Conservation (phyloP, 2,797 vertebrate genomes). For the Amazona finschi region DNA sequence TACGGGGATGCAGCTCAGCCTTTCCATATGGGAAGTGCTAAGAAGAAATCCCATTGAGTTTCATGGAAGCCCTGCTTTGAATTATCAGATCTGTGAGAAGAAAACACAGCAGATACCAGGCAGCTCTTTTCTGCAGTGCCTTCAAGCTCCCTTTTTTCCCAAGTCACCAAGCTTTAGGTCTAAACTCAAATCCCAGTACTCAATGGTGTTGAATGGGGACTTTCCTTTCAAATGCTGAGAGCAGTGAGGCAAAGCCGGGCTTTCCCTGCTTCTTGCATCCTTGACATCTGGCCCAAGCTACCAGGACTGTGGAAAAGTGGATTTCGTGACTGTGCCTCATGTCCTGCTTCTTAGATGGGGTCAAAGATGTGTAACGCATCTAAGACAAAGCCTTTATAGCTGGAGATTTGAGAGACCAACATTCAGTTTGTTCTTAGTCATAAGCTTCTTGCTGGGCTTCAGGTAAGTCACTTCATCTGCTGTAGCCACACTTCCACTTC, state of each 20-base stretch:
- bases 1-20: background rate
- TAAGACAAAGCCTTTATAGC: background rate
- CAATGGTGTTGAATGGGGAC: background rate
- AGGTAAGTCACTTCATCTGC: background rate
- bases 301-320: background rate
- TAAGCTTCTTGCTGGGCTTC: background rate
- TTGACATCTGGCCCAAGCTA: background rate
- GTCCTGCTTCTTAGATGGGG: background rate
- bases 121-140: background rate
- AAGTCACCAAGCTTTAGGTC: background rate
- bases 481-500: background rate
- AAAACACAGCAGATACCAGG: background rate
- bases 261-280: background rate
- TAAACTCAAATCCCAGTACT: background rate
- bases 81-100: background rate
- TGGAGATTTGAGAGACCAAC: background rate
- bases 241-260: background rate
- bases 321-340: background rate
- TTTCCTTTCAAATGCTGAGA: background rate
- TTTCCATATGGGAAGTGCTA: background rate
- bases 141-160: background rate
- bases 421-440: background rate
- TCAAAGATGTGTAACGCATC: background rate
- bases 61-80: background rate
- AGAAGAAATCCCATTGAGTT: background rate